Evolutionary conservation across 35 echinoderm and acorn worm species (phyloP).

Genomic region (Lytechinus variegatus): DNA sequence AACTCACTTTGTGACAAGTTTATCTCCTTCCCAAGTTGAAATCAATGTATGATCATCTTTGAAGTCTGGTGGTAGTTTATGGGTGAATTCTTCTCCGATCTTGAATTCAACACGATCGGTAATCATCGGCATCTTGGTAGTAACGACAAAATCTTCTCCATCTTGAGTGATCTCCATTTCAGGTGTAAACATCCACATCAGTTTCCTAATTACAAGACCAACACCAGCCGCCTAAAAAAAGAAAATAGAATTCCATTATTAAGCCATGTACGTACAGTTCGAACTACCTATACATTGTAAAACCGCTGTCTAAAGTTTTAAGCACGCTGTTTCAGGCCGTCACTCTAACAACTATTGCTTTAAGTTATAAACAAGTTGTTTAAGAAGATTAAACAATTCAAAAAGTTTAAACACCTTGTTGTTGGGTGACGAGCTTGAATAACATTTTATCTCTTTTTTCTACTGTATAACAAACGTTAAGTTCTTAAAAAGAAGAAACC

Average conservation of each 20-base stretch:
- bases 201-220: conserved; percentile 29
- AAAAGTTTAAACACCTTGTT: no score
- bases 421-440: no score
- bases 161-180: conserved; percentile 36
- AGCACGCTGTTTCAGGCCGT: no score
- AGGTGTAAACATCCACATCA: conserved; percentile 37
- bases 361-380: no score
- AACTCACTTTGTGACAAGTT: conserved; percentile 46
- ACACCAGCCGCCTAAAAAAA: conserved; percentile 1
- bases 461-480: no score
- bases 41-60: conserved; percentile 38
- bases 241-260: background rate
- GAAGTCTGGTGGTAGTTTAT: conserved; percentile 44
- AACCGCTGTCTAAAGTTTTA: no score
- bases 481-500: no score
- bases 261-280: no score
- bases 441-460: no score
- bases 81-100: conserved; percentile 25
- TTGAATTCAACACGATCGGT: conserved; percentile 27
- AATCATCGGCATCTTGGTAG: conserved; percentile 38
- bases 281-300: no score
- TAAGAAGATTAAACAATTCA: no score
- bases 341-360: no score
- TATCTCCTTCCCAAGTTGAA: conserved; percentile 16
- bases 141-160: conserved; percentile 1